Base-by-base conservation (phyloP, 92 coral and sea anemone species). In the Epizoanthus stellaris region DNA sequence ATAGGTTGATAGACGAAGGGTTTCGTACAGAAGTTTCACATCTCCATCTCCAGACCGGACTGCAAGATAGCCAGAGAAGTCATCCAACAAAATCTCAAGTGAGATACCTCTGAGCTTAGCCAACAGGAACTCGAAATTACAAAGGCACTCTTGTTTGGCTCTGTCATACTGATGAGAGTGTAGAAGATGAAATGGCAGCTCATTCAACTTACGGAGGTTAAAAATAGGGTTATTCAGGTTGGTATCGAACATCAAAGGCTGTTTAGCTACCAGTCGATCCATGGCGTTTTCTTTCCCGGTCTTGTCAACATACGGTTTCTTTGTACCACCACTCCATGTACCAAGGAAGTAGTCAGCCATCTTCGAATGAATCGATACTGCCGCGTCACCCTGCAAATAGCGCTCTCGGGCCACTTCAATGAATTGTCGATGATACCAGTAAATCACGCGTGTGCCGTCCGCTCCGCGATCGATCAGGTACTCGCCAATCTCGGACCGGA, bases 341-440 rank as follows among this genome's bases (percentile, higher is more conserved):
- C 99, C 99, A 8, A 92, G 91, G 75, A 97, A 95, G 85, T 91
- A 97, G 19, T 97, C 99, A 25, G 97, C 92, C 91, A 97, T 85
- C 63, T 93, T 91, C 15, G 90, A 59, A 80, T 94, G 98, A 63
- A 97, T 91, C 86, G 77, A 88, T 57, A 56, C 87, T 11, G 95
- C 90, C 52, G 91, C 85, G 8, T 93, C 93, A 23, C 82, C 87
- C 61, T 76, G 53, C 70, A 97, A 58, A 57, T 97, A 97, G 75
- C 97, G 87, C 76, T 91, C 97, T 17, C 91, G 91, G 16, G 98
- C 98, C 38, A 92, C 99, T 76, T 96, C 99, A 54, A 94, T 93
- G 57, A 96, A 96, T 90, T 96, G 99, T 61, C 98, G 96, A 86
- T 96, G 99, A 77, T 96, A 96, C 99, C 99, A 96, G 87, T 81